Evolutionary conservation across 2,888 invertebrate genomes (phyloP), one percentile per base, ranked within the genome.

Genomic region (Ferrisia virgata): DNA sequence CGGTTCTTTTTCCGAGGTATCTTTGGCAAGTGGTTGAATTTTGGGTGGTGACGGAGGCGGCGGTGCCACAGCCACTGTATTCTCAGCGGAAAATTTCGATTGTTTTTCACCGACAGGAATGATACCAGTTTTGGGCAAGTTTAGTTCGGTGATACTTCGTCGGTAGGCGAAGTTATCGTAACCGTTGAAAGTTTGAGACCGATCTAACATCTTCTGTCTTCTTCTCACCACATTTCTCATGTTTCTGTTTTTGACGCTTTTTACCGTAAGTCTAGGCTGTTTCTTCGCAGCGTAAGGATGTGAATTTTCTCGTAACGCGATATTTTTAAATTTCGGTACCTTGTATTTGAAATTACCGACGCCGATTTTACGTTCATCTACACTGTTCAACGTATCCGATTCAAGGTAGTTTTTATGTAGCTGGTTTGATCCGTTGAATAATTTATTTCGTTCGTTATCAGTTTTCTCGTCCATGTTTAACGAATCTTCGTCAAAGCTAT

Each of bases 161-260:
- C 84, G 47, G 40, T 84, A 84, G 4, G 84, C 84, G 8, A 84
- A 79, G 36, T 84, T 84, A 84, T 84, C 84, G 69, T 84, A 84
- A 4, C 84, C 84, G 64, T 31, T 64, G 31, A 84, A 84, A 5
- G 84, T 84, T 13, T 64, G 79, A 36, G 79, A 79, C 33, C 84
- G 25, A 15, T 79, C 40, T 15, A 31, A 8, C 64, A 64, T 43
- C 22, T 36, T 36, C 18, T 79, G 79, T 5, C 58, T n/a, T 18
- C 84, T 43, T 64, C 69, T 58, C 1, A 84, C 31, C 1, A 84
- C 31, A n/a, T 84, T 58, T 6, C 84, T 25, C 78, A 84, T 84
- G 22, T 84, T 84, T 36, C 84, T 28, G 31, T 79, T 84, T 79
- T 84, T 84, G 33, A 84, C 84, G 33, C 58, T 78, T 40, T 84